Evolutionary conservation across 2,888 invertebrate genomes (phyloP), one percentile per base, ranked within the genome.

Genomic region (Melieria omissa): DNA sequence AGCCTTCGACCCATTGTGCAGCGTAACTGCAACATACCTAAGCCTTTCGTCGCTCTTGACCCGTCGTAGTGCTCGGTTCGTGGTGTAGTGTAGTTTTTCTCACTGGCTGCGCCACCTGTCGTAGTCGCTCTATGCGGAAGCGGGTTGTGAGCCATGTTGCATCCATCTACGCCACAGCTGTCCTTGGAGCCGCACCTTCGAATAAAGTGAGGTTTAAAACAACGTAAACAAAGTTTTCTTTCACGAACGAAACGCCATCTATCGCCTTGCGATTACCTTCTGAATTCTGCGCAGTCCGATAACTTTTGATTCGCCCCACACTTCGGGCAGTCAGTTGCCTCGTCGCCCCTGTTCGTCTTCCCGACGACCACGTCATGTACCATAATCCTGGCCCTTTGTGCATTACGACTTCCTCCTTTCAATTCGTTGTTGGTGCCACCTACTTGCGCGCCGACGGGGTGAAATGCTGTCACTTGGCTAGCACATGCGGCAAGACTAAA

Each of bases 401-500:
- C 29, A 29, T 29, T 29, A 29, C 29, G 29, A 3, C 29, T 29
- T 29, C 29, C 29, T 29, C 29, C 29, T 29, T 29, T n/a, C 16
- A 4, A 3, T n/a, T 55, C 14, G 55, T 3, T n/a, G 9, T 6
- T n/a, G 14, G 1, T 5, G n/a, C 16, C 16, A n/a, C 7, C 9
- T 55, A n/a, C 9, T 55, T 8, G 9, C 16, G 42, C 44, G 41
- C 42, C 10, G 9, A 44, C 10, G 12, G 60, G 41, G 42, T 60
- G 60, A 8, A 44, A 7, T 4, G 57, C 3, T 5, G 47, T 58
- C 5, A 64, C 70, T n/a, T 57, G 42, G n/a, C 61, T 62, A 9
- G 72, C 73, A 14, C 66, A 73, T 45, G 49, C 46, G 12, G 73
- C 70, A 7, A 70, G 42, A 12, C 45, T 47, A 42, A 70, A 66